These are phyloP conservation scores for Callipepla californica DNA, from an alignment of 2,113 vertebrate species.

Conservation along the genomic window DNA sequence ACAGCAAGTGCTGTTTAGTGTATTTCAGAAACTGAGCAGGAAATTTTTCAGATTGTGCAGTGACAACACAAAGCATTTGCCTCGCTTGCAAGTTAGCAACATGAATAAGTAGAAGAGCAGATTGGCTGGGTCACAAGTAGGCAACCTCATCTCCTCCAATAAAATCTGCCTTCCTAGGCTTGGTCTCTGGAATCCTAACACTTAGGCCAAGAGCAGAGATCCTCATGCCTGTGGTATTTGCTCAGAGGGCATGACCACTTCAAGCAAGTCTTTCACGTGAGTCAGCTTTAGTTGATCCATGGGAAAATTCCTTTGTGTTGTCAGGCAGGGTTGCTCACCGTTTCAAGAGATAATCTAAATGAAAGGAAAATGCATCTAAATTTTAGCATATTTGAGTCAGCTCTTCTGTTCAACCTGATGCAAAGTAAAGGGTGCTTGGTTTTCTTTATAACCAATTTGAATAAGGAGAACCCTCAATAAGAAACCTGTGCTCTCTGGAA, in stretches of 20 bases:
- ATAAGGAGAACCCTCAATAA: not conserved
- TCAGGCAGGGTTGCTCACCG: constrained; percentile 80
- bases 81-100: constrained; percentile 71
- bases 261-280: constrained; percentile 86
- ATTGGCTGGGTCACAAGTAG: constrained; percentile 71
- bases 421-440: constrained; percentile 11
- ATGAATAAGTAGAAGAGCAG: constrained; percentile 23
- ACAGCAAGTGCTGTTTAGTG: constrained; percentile 54
- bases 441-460: not conserved
- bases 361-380: constrained; percentile 69
- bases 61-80: constrained; percentile 59
- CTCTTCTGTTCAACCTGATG: not conserved
- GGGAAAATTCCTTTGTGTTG: constrained; percentile 87
- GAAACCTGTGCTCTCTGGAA: not conserved
- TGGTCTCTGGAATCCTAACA: constrained; percentile 72
- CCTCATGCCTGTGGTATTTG: constrained; percentile 85
- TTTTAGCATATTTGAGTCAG: constrained; percentile 40
- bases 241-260: constrained; percentile 86
- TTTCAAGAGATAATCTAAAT: constrained; percentile 79
- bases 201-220: constrained; percentile 77
- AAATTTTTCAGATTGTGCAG: constrained; percentile 57
- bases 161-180: constrained; percentile 51
- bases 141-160: constrained; percentile 66
- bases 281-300: constrained; percentile 84
- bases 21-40: constrained; percentile 40